phyloP scores from a whole-genome alignment of 2,113 vertebrate species.

The Oophaga pumilio region DNA sequence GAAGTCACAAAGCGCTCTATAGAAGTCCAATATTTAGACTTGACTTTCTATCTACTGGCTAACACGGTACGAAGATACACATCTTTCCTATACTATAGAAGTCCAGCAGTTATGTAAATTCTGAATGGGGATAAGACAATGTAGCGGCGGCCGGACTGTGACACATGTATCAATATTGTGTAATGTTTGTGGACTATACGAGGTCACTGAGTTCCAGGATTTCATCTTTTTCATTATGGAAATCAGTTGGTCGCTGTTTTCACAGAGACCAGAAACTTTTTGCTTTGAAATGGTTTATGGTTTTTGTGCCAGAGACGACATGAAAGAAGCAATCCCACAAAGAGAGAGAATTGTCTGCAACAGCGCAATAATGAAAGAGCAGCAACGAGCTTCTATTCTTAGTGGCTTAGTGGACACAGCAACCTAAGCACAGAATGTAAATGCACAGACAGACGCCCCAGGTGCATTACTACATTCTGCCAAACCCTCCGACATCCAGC shows the following conservation, averaged over 20 bases:
- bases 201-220: neutral
- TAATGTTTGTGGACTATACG: neutral
- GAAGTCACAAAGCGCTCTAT: neutral
- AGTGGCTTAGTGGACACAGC: neutral
- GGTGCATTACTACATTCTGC: neutral
- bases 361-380: neutral
- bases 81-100: too few relatives aligned
- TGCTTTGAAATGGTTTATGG: conserved; percentile 23
- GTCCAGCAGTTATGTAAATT: neutral
- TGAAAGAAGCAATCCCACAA: conserved; percentile 8
- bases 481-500: neutral
- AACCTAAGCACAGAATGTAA: neutral
- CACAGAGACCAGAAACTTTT: neutral
- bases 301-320: neutral
- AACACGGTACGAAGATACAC: too few relatives aligned
- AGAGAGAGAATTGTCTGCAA: neutral
- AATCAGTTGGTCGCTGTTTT: neutral
- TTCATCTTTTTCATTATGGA: neutral
- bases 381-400: neutral
- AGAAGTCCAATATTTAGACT: too few relatives aligned
- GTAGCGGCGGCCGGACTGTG: too few relatives aligned
- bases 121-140: neutral
- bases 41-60: too few relatives aligned
- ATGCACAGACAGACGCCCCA: neutral
- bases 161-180: too few relatives aligned